Evolutionary conservation across 2,888 invertebrate species (phyloP), one percentile per base, ranked within the genome.

Genomic region (Bibio marci): DNA sequence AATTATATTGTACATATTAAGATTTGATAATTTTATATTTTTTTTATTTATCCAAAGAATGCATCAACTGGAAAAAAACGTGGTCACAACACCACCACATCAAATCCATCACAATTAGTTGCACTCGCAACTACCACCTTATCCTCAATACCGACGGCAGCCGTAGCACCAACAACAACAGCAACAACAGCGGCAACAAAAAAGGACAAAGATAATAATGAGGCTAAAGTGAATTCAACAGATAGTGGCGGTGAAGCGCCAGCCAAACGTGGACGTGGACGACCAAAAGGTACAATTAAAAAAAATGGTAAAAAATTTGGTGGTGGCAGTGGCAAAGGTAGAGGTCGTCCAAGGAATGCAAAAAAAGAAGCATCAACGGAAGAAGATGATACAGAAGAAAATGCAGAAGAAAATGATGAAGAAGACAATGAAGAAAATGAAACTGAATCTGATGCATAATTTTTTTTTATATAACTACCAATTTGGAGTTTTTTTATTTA

Each of bases 351-450:
- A 15, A 35, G 14, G 10, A 30, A 30, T 5, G 13, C 26, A 11
- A 27, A 26, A 14, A 35, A 35, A 26, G 12, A 26, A 6, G 35
- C 15, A 35, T 35, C 35, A 17, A 35, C 35, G 13, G 35, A 35
- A 19, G 35, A 35, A 3, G 35, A 35, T n/a, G 35, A 35, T 12
- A 19, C 35, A 12, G 35, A 35, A 19, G 35, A 35, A 6, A 19
- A 35, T 35, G 35, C n/a, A n/a, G n/a, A n/a, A n/a, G n/a, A n/a
- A n/a, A n/a, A 35, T 25, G 19, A 35, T 25, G 19, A 35, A 7
- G 35, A 35, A 6, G 35, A 35, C 3, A 35, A 35, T 12, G 35
- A 35, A 14, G 30, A 30, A 11, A 35, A 35, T 35, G 35, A 35
- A 13, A 35, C 19, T 25, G 35, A 19, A 8, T 35, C 35, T 19